Percentiles rank a stretch among this genome's conserved stretches.
phyloP scores from a whole-genome alignment of 2,113 vertebrate species.

The Cynopterus brachyotis region DNA sequence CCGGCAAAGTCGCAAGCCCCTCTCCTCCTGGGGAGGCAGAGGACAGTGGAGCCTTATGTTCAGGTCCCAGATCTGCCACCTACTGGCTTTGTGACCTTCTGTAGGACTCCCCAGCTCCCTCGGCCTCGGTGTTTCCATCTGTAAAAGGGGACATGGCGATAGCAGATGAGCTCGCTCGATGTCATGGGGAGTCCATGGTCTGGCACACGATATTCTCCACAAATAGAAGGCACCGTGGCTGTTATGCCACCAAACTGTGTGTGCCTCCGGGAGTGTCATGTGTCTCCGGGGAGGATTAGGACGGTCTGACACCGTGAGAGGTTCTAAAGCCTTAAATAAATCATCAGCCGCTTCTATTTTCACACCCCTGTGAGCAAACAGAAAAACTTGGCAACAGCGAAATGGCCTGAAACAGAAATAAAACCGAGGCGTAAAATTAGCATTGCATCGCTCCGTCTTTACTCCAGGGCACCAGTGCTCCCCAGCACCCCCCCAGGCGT shows the following conservation, averaged over 20 bases:
- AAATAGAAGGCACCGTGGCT: background rate
- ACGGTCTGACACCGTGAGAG: background rate
- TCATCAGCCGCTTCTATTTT: slow-evolving; percentile 68
- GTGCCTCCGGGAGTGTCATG: background rate
- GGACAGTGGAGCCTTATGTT: accelerated
- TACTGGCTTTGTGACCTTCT: slow-evolving; percentile 16
- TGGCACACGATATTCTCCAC: background rate
- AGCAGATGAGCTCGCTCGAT: background rate
- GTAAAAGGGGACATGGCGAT: background rate
- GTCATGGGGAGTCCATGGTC: background rate
- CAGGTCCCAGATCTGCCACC: slow-evolving; percentile 39
- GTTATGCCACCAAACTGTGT: background rate
- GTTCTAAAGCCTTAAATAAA: slow-evolving; percentile 42
- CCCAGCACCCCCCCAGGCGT: background rate
- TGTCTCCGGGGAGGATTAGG: background rate
- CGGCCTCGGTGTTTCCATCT: background rate
- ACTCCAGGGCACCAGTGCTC: slow-evolving; percentile 30
- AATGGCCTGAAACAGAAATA: slow-evolving; percentile 68
- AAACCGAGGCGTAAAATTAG: slow-evolving; percentile 75
- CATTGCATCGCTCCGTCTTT: slow-evolving; percentile 68
- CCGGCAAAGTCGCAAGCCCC: background rate
- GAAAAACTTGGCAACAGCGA: slow-evolving; percentile 73
- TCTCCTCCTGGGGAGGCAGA: background rate
- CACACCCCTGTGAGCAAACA: slow-evolving; percentile 51
- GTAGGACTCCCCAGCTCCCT: background rate